These are phyloP conservation scores for Pardosa pseudoannulata DNA, from an alignment of 2,888 invertebrate genomes.

Conservation along the genomic window DNA sequence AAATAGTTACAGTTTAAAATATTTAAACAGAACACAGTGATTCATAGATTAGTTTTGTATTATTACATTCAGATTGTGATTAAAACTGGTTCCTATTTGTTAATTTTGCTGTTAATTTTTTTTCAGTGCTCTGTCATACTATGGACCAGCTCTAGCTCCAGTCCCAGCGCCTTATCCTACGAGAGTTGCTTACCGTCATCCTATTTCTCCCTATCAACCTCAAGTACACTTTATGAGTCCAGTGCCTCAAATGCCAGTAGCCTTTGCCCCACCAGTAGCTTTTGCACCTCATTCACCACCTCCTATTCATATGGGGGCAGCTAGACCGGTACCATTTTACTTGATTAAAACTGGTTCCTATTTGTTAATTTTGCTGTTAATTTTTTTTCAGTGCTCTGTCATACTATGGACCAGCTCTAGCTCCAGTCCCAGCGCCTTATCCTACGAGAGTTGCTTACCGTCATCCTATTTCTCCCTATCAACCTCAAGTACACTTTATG, in stretches of 20 bases:
- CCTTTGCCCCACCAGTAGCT: slow-evolving; percentile 12
- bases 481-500: slow-evolving; percentile 34
- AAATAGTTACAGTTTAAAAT: too few species aligned
- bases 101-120: too few species aligned
- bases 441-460: slow-evolving; percentile 44
- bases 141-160: too few species aligned
- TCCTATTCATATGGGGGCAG: background rate
- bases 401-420: too few species aligned
- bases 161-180: slow-evolving; percentile 29
- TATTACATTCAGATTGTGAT: too few species aligned
- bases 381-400: slow-evolving; percentile 47
- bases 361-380: too few species aligned
- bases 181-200: slow-evolving; percentile 47
- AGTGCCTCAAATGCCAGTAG: background rate
- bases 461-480: slow-evolving; percentile 48
- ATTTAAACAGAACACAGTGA: too few species aligned
- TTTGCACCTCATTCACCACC: background rate
- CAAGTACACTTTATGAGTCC: slow-evolving; percentile 25
- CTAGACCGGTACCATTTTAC: slow-evolving; percentile 34
- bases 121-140: slow-evolving; percentile 52
- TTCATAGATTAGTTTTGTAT: too few species aligned
- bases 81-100: too few species aligned
- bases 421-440: slow-evolving; percentile 16
- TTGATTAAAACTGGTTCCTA: too few species aligned
- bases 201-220: slow-evolving; percentile 42